Evolutionary conservation across 1,140 invertebrate species (phyloP).

Genomic region (Drosophila novamexicana): DNA sequence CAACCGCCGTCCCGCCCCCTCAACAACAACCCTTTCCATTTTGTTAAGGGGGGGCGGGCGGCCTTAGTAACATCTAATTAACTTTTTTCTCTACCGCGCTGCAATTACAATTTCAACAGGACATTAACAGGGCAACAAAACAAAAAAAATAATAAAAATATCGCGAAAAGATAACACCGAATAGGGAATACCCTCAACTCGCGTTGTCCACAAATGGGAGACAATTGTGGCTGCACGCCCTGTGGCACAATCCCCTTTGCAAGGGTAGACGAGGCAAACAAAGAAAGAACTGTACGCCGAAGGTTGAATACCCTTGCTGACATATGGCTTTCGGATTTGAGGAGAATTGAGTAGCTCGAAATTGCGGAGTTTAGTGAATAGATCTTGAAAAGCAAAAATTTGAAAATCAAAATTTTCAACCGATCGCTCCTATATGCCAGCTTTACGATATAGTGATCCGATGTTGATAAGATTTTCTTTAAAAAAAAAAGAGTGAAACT

Average conservation of each 20-base stretch:
- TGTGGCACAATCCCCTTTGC: background rate
- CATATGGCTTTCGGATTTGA: too few relatives aligned
- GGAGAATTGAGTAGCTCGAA: too few relatives aligned
- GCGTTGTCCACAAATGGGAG: background rate
- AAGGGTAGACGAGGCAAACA: background rate
- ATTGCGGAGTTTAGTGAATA: too few relatives aligned
- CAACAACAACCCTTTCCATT: conserved; percentile 1
- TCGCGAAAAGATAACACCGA: background rate
- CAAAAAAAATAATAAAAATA: conserved; percentile 16
- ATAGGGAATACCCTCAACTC: conserved; percentile 15
- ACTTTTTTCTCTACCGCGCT: conserved; percentile 54
- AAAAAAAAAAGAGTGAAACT: too few relatives aligned
- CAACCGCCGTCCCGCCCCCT: background rate
- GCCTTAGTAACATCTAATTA: conserved; percentile 71
- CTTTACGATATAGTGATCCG: too few relatives aligned
- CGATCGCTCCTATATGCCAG: too few relatives aligned
- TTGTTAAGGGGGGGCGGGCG: conserved; percentile 10
- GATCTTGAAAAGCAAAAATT: too few relatives aligned
- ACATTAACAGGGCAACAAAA: conserved; percentile 38
- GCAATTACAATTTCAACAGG: conserved; percentile 63
- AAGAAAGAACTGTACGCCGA: too few relatives aligned
- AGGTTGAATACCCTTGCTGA: too few relatives aligned
- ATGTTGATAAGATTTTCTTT: too few relatives aligned
- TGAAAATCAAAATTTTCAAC: too few relatives aligned
- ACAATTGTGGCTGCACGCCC: background rate